Percentiles rank a stretch among this genome's conserved stretches.
These are phyloP conservation scores for Tachycineta bicolor DNA, from an alignment of 2,113 vertebrate genomes.

Conservation along the genomic window DNA sequence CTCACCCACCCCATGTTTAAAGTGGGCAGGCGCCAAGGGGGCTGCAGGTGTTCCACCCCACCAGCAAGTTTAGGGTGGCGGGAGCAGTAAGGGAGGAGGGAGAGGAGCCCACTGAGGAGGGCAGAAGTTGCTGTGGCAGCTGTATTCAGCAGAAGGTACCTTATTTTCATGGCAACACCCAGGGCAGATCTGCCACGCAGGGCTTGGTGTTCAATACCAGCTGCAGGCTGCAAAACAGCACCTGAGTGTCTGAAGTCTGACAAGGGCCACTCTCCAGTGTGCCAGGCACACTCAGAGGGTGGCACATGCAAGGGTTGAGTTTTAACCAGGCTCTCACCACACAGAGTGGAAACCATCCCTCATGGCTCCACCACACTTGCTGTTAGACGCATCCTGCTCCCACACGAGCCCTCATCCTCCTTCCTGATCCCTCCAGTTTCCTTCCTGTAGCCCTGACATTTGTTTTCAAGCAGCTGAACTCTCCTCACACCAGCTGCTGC, in stretches of 20 bases:
- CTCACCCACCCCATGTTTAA: background rate
- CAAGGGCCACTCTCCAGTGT: background rate
- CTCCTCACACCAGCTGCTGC: background rate
- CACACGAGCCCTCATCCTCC: background rate
- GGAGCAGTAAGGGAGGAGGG: background rate
- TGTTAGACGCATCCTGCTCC: background rate
- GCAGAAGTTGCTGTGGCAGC: background rate
- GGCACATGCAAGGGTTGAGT: background rate
- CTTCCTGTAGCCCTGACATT: background rate
- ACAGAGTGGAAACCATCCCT: background rate
- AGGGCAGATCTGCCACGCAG: background rate
- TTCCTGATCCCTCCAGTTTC: background rate
- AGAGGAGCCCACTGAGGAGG: rapidly evolving
- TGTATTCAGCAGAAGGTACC: background rate
- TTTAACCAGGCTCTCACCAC: background rate
- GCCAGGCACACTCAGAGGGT: background rate
- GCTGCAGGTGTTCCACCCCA: background rate
- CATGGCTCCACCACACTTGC: background rate
- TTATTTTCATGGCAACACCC: background rate
- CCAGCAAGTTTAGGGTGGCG: rapidly evolving
- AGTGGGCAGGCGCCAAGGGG: rapidly evolving
- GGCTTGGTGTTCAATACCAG: rapidly evolving
- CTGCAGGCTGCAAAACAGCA: background rate
- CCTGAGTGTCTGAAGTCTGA: rapidly evolving
- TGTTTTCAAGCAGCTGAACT: background rate